Conservation (phyloP, 2,888 invertebrate genomes). For the Sinotaia quadrata region DNA sequence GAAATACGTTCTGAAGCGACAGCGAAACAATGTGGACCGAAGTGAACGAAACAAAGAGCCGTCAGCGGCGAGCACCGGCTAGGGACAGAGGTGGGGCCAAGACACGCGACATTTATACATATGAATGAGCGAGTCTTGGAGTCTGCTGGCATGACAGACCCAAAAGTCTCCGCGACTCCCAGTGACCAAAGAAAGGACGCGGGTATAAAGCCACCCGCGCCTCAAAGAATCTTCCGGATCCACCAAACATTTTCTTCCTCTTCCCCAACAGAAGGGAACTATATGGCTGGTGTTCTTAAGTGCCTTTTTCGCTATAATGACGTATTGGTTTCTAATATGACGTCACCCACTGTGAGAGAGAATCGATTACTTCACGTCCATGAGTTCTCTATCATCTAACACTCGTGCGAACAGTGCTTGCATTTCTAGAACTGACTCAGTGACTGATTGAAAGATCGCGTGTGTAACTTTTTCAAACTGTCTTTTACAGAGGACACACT, state of each 20-base stretch:
- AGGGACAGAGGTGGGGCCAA: slow-evolving; percentile 24
- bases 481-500: neutral
- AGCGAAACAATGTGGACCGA: slow-evolving; percentile 3
- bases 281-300: no score
- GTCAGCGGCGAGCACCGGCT: slow-evolving; percentile 5
- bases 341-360: neutral
- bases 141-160: slow-evolving; percentile 19
- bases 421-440: neutral
- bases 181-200: neutral
- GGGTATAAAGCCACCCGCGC: slow-evolving; percentile 24
- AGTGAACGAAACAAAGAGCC: slow-evolving; percentile 21
- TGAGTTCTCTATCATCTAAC: neutral
- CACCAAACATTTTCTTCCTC: slow-evolving; percentile 11
- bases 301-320: no score
- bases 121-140: slow-evolving; percentile 23
- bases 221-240: slow-evolving; percentile 24
- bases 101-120: slow-evolving; percentile 30
- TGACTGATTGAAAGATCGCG: neutral
- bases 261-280: no score
- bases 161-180: neutral
- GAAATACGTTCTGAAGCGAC: neutral
- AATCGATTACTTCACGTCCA: neutral
- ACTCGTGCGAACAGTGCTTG: neutral
- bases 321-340: neutral
- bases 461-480: neutral